A percentile compares a stretch with the other conserved stretches of the same genome.
Conservation (phyloP, 2,113 vertebrate species). For the Nyctereutes procyonoides region DNA sequence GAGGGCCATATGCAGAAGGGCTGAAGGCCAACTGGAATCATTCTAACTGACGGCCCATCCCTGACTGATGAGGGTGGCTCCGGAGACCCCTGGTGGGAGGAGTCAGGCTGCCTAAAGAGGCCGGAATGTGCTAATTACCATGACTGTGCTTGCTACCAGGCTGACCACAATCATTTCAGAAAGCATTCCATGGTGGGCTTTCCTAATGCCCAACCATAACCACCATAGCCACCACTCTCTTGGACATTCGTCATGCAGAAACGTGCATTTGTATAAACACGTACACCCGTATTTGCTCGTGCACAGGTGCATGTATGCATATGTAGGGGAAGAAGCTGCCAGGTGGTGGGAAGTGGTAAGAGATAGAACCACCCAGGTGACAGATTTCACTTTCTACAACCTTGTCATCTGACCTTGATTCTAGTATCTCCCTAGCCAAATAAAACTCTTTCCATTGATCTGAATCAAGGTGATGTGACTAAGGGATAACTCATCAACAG, state of each 20-base stretch:
- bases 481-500: too few species aligned
- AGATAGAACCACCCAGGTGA: too few species aligned
- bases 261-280: neutral
- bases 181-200: too few species aligned
- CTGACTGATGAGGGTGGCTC: too few species aligned
- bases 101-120: neutral
- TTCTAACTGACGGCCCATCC: neutral
- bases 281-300: too few species aligned
- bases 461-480: neutral
- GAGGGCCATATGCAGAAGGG: too few species aligned
- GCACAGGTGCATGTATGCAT: too few species aligned
- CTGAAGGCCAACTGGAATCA: neutral
- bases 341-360: too few species aligned
- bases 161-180: neutral
- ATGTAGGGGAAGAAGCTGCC: too few species aligned
- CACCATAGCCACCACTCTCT: neutral
- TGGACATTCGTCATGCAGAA: neutral
- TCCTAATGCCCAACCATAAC: neutral
- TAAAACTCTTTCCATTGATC: neutral
- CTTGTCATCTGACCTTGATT: neutral
- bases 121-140: neutral
- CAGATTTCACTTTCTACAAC: neutral
- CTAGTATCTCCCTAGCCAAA: neutral
- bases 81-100: neutral
- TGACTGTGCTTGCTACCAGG: too few species aligned